Conservation (phyloP, 53 echinoderm and acorn worm genomes). For the Zoroaster sp. region DNA sequence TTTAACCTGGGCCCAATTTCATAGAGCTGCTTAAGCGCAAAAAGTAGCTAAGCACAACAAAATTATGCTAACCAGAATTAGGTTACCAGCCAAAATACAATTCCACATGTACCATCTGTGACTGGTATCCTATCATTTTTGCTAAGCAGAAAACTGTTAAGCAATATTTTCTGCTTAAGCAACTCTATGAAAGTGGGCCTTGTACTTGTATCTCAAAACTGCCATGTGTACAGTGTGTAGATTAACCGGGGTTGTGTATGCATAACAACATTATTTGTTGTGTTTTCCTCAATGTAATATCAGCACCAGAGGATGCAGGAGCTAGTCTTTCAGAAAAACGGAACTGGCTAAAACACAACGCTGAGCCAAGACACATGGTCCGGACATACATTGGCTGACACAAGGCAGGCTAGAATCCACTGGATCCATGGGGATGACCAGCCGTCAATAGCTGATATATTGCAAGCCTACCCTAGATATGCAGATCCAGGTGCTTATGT, state of each 20-base stretch:
- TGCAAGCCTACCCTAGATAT: constrained; percentile 6
- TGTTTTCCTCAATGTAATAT: background rate
- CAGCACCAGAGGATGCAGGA: constrained; percentile 2
- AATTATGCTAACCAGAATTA: no score
- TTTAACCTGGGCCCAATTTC: no score
- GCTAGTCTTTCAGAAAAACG: background rate
- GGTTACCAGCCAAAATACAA: no score
- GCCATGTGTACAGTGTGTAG: background rate
- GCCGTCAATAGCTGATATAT: background rate
- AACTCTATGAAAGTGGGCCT: no score
- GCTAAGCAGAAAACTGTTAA: no score
- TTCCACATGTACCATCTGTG: no score
- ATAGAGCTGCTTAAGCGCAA: no score
- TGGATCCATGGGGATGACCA: background rate
- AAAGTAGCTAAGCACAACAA: no score
- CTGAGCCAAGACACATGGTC: constrained; percentile 6
- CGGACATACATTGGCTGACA: background rate
- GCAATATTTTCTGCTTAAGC: no score
- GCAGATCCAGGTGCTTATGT: background rate
- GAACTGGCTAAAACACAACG: background rate
- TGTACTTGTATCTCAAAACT: background rate
- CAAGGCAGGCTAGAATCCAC: background rate
- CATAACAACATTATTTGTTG: background rate
- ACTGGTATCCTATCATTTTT: no score
- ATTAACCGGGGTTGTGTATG: background rate